Conservation (phyloP, 1,140 invertebrate genomes). For the Drosophila kurseongensis region DNA sequence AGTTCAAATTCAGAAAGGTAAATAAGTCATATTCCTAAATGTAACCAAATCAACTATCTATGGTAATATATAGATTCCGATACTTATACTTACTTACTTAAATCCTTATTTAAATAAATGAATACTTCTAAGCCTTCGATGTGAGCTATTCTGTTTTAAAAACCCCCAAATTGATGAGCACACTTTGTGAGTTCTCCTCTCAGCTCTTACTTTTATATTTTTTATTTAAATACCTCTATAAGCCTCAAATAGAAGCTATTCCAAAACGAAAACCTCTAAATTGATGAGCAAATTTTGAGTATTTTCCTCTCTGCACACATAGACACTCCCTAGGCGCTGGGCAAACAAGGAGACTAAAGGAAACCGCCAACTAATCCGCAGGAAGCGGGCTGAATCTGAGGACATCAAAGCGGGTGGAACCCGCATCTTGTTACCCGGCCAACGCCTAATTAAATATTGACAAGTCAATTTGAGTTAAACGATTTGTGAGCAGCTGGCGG, state of each 20-base stretch:
- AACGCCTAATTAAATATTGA: constrained; percentile 81
- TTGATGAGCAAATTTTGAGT: constrained; percentile 20
- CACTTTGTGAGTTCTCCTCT: no score
- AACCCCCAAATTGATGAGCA: no score
- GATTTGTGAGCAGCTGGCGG: constrained; percentile 76
- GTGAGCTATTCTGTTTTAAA: no score
- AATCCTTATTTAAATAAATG: no score
- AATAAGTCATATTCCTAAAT: no score
- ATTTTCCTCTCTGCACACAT: constrained; percentile 6
- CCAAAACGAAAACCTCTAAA: neutral
- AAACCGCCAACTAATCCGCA: constrained; percentile 71
- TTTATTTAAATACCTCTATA: neutral
- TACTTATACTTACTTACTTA: no score
- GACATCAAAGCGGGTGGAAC: constrained; percentile 62
- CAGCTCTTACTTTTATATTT: no score
- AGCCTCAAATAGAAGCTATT: neutral
- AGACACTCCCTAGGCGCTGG: constrained; percentile 26
- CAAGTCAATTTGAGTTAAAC: constrained; percentile 82
- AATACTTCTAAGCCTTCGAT: no score
- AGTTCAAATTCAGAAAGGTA: no score
- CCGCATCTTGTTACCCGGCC: constrained; percentile 48
- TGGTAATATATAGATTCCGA: no score
- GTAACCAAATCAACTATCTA: no score
- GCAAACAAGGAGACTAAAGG: constrained; percentile 30
- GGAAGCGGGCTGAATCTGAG: constrained; percentile 40